These are phyloP conservation scores for Glomeris marginata DNA, from an alignment of 2,888 invertebrate species.

Conservation along the genomic window DNA sequence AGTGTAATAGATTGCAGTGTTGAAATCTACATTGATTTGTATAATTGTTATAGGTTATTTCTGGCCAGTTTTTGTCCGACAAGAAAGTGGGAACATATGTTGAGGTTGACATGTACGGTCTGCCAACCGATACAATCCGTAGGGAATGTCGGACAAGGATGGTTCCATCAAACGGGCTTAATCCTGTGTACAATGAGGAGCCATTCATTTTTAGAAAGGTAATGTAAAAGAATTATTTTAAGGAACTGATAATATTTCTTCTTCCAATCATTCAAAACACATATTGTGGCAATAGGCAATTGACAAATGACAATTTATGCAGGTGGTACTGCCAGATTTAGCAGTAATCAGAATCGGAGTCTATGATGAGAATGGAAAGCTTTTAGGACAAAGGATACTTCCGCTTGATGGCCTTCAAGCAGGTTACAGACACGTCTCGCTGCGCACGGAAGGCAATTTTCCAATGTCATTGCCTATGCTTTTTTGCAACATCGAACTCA, in stretches of 20 bases:
- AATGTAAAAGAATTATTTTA: constrained; percentile 7
- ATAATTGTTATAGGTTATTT: constrained; percentile 65
- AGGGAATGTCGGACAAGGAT: constrained; percentile 93
- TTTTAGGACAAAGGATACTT: constrained; percentile 91
- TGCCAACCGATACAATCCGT: constrained; percentile 96
- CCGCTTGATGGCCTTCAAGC: constrained; percentile 96
- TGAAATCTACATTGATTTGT: neutral
- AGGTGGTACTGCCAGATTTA: constrained; percentile 93
- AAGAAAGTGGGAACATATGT: constrained; percentile 98
- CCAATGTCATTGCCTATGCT: constrained; percentile 98
- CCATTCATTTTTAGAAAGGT: constrained; percentile 94
- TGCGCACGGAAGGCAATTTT: constrained; percentile 96
- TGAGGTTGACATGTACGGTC: constrained; percentile 94
- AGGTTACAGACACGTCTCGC: constrained; percentile 92
- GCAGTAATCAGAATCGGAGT: constrained; percentile 96
- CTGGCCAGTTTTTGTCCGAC: constrained; percentile 97
- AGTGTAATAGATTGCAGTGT: neutral
- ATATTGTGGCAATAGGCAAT: neutral
- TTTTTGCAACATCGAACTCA: constrained; percentile 96
- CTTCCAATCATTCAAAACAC: neutral
- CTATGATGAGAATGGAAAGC: constrained; percentile 92
- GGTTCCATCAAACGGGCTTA: constrained; percentile 94
- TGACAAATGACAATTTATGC: constrained; percentile 5
- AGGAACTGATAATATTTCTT: neutral
- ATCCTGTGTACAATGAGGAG: constrained; percentile 98